A percentile compares a stretch with the other conserved stretches of the same genome.
phyloP scores from a whole-genome alignment of 2,797 vertebrate species.

The Lepilemur ruficaudatus region DNA sequence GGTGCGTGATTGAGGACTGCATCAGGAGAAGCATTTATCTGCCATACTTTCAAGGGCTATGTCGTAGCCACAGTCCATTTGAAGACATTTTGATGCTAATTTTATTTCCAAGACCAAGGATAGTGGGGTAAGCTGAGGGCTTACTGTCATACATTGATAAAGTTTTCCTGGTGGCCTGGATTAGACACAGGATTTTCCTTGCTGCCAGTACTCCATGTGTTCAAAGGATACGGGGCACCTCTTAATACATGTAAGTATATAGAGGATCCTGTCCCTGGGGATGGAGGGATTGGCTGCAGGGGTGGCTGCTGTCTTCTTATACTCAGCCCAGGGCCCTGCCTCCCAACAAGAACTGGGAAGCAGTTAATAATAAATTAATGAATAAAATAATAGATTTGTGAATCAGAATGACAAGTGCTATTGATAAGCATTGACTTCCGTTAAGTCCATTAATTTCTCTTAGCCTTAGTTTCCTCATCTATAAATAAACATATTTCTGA shows the following conservation, averaged over 20 bases:
- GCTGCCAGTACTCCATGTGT: background rate
- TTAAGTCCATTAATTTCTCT: slow-evolving; percentile 1
- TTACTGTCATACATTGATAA: background rate
- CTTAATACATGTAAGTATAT: background rate
- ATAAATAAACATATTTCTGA: background rate
- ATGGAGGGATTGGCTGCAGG: background rate
- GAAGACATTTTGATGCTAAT: background rate
- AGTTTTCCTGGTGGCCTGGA: background rate
- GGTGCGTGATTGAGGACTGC: background rate
- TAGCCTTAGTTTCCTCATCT: background rate
- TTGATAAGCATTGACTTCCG: background rate
- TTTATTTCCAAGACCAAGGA: slow-evolving; percentile 4
- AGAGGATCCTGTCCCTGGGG: background rate
- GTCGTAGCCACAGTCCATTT: background rate
- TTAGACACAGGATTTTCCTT: background rate
- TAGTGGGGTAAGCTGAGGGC: background rate
- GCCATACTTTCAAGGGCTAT: background rate
- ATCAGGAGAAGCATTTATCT: background rate
- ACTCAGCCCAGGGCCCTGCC: background rate
- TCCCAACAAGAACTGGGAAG: background rate
- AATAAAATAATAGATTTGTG: background rate
- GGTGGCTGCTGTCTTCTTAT: background rate
- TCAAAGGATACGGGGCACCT: background rate
- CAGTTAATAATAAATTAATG: background rate
- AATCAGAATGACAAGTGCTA: background rate